phyloP scores from a whole-genome alignment of 2,888 invertebrate species.

The Sympetrum striolatum region DNA sequence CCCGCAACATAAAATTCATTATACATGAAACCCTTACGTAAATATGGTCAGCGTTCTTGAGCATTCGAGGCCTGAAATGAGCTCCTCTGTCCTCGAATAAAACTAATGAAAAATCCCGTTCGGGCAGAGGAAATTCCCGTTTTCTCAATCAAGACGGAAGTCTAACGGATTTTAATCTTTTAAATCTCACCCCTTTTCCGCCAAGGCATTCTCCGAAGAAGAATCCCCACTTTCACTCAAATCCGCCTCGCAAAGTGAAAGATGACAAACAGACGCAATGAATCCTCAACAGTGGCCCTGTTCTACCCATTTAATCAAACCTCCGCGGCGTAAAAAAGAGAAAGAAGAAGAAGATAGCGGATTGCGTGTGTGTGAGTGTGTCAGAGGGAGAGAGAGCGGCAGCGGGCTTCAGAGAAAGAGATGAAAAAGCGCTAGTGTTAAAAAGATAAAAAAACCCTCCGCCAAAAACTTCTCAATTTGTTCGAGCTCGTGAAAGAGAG shows the following conservation, averaged over 20 bases:
- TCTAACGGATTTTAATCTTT: not conserved
- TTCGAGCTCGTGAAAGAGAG: conserved; percentile 16
- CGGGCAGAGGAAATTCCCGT: not conserved
- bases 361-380: not conserved
- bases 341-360: not conserved
- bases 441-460: not conserved
- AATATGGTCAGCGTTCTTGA: no score
- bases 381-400: no score
- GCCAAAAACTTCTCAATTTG: conserved; percentile 12
- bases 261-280: conserved; percentile 20
- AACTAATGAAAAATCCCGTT: no score
- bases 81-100: no score
- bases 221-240: not conserved
- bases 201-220: not conserved
- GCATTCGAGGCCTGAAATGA: no score
- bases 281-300: not conserved
- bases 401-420: not conserved
- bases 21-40: no score
- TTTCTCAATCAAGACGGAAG: not conserved
- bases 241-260: not conserved
- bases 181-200: not conserved
- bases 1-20: no score
- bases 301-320: conserved; percentile 7
- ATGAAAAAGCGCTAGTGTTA: not conserved
- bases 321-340: not conserved